These are phyloP conservation scores for Myoxocephalus aenaeus DNA, from an alignment of 2,797 vertebrate genomes.

Conservation along the genomic window DNA sequence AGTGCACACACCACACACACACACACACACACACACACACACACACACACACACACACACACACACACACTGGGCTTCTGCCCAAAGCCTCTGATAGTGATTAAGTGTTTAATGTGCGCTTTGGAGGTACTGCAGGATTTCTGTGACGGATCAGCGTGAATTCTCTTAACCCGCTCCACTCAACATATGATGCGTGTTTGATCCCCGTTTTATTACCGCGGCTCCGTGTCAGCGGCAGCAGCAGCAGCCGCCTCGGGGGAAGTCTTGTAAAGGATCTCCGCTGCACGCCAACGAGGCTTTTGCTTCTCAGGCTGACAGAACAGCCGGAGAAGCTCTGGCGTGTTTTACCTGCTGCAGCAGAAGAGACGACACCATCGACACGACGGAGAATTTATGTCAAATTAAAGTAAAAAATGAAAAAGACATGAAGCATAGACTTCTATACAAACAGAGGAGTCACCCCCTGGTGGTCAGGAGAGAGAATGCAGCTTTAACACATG, in stretches of 20 bases:
- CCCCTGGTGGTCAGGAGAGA: no score
- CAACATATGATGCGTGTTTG: conserved; percentile 49
- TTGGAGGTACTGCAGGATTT: conserved; percentile 52
- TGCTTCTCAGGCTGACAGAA: not conserved
- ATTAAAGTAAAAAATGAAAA: no score
- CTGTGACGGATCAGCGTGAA: conserved; percentile 41
- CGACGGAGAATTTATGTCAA: no score
- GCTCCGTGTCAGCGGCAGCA: not conserved
- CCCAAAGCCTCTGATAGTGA: conserved; percentile 30
- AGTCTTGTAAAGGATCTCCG: not conserved
- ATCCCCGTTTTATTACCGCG: conserved; percentile 65
- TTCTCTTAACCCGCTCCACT: conserved; percentile 32
- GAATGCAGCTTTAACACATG: no score
- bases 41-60: conserved; percentile 17
- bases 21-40: conserved; percentile 7
- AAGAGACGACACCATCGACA: no score
- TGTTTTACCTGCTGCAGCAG: no score
- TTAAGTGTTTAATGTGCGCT: conserved; percentile 53
- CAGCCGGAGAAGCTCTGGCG: not conserved
- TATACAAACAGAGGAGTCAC: no score
- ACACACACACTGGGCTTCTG: not conserved
- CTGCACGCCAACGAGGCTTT: not conserved
- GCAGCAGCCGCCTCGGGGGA: conserved; percentile 8
- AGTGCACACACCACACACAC: not conserved
- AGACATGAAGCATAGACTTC: no score